phyloP scores from a whole-genome alignment of 2,888 invertebrate species.

The Augiades crinisus region DNA sequence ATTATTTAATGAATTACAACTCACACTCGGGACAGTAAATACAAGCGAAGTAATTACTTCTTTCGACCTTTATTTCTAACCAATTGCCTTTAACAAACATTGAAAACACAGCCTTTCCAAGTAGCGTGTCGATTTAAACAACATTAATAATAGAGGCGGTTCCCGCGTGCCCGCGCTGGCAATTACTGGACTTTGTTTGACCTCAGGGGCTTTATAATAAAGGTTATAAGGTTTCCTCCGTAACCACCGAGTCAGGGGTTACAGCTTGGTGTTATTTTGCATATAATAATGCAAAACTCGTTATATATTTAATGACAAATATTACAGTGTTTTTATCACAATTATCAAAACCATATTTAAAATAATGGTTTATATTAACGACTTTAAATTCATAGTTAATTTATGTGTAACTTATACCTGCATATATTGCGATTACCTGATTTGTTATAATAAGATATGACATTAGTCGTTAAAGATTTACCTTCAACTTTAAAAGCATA shows the following conservation, averaged over 20 bases:
- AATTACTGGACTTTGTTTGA: conserved; percentile 12
- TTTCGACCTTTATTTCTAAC: conserved; percentile 12
- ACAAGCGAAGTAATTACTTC: neutral
- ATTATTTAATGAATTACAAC: too few relatives aligned
- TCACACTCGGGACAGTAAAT: too few relatives aligned
- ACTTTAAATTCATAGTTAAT: too few relatives aligned
- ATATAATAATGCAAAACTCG: neutral
- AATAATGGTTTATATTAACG: too few relatives aligned
- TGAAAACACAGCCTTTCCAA: conserved; percentile 6
- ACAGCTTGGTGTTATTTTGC: neutral
- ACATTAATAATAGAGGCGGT: conserved; percentile 22
- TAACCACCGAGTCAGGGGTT: neutral
- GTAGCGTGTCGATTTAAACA: conserved; percentile 24
- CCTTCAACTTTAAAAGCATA: too few relatives aligned
- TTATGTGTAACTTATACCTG: too few relatives aligned
- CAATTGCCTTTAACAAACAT: conserved; percentile 19
- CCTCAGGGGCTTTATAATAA: conserved; percentile 11
- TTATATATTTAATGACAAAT: too few relatives aligned
- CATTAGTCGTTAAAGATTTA: too few relatives aligned
- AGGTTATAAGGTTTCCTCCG: conserved; percentile 5
- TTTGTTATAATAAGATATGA: too few relatives aligned
- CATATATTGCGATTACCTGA: too few relatives aligned
- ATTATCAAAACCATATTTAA: too few relatives aligned
- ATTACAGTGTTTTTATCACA: too few relatives aligned
- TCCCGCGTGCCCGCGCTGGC: conserved; percentile 1